Conservation (phyloP, 2,113 vertebrate genomes). For the Peucedramus taeniatus region DNA sequence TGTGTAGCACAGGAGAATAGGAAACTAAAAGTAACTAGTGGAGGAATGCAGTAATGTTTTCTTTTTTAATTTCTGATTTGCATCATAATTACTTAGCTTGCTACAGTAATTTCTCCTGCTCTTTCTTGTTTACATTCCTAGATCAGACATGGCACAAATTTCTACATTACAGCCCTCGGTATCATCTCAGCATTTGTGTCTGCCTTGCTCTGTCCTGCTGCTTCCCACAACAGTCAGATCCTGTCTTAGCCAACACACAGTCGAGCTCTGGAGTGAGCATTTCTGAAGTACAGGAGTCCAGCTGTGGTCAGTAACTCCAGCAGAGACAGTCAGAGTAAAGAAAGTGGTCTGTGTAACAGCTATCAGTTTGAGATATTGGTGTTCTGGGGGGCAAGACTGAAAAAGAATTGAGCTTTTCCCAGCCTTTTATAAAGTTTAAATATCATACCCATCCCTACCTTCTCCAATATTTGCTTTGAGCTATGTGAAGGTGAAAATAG, state of each 20-base stretch:
- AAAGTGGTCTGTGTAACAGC: not conserved
- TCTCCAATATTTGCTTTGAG: not conserved
- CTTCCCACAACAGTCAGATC: not conserved
- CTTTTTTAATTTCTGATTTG: not conserved
- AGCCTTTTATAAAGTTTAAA: not conserved
- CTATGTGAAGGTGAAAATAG: not conserved
- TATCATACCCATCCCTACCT: not conserved
- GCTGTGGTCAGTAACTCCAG: not conserved
- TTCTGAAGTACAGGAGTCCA: not conserved
- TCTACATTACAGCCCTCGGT: not conserved
- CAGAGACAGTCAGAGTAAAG: not conserved
- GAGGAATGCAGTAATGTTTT: not conserved
- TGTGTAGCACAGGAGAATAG: not conserved
- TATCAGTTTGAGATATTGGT: not conserved
- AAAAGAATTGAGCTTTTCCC: not conserved
- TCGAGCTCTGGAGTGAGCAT: fast-evolving
- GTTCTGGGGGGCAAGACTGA: not conserved
- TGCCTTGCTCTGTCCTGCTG: not conserved
- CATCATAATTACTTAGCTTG: not conserved
- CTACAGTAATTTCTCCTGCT: not conserved
- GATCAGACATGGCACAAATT: not conserved
- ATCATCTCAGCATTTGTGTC: not conserved
- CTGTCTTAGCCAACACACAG: not conserved
- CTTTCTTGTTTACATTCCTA: not conserved
- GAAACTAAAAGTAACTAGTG: not conserved